Evolutionary conservation across 1,140 invertebrate genomes (phyloP).

Genomic region (Pomacea maculata): DNA sequence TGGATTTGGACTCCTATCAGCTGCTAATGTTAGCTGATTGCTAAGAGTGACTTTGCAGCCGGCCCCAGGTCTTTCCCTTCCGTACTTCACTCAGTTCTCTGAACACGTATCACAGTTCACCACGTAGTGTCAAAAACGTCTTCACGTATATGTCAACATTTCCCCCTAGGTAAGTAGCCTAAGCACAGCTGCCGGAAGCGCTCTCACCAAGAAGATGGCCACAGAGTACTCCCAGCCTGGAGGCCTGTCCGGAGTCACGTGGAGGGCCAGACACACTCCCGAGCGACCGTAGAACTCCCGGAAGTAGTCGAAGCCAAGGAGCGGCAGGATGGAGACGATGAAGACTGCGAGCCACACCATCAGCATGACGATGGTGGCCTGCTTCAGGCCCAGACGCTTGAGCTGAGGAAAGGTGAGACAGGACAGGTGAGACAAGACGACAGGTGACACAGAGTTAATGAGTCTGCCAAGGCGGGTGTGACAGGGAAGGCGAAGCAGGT

Average conservation of each 20-base stretch:
- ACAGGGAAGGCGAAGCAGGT: not conserved
- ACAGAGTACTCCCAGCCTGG: conserved; percentile 74
- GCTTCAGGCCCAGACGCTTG: conserved; percentile 62
- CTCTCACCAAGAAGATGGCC: conserved; percentile 67
- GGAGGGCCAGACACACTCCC: conserved; percentile 71
- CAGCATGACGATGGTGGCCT: conserved; percentile 66
- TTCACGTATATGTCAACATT: too few relatives aligned
- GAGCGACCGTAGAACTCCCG: conserved; percentile 71
- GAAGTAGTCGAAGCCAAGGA: conserved; percentile 67
- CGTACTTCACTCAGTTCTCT: too few relatives aligned
- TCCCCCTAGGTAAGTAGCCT: too few relatives aligned
- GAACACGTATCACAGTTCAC: too few relatives aligned
- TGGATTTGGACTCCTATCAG: too few relatives aligned
- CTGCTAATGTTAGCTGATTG: too few relatives aligned
- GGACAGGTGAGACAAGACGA: not conserved
- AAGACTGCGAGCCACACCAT: conserved; percentile 67
- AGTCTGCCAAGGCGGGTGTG: not conserved
- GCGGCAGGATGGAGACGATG: conserved; percentile 66
- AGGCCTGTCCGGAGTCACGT: conserved; percentile 70
- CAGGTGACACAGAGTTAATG: not conserved
- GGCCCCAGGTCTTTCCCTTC: too few relatives aligned
- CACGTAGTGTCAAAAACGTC: too few relatives aligned
- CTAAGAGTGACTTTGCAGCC: too few relatives aligned
- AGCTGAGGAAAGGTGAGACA: conserved; percentile 43
- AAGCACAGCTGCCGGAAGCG: not conserved